Conservation (phyloP, 1,140 invertebrate species). For the Littorina saxatilis region DNA sequence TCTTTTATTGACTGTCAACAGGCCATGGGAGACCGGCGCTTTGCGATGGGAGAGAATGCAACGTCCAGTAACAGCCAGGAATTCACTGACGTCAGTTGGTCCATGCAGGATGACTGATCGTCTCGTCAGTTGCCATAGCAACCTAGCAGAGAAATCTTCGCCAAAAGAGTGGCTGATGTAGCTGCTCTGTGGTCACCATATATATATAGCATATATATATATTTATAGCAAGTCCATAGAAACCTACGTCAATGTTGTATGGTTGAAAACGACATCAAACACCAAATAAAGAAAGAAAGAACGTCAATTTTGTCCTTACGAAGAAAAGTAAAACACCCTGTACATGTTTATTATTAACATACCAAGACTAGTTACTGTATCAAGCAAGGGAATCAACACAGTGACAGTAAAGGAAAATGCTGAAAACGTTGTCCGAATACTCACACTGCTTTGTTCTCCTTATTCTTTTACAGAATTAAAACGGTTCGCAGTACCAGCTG, state of each 20-base stretch:
- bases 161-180: not conserved
- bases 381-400: no score
- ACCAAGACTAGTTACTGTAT: no score
- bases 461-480: no score
- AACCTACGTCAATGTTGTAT: not conserved
- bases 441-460: no score
- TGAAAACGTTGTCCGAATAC: no score
- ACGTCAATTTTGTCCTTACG: not conserved
- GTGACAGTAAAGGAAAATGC: no score
- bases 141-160: not conserved
- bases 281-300: no score
- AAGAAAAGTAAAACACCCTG: not conserved
- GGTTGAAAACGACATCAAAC: no score
- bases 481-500: no score
- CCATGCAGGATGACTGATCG: constrained; percentile 48
- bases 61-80: constrained; percentile 39
- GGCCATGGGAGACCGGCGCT: constrained; percentile 55
- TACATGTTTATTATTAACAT: not conserved
- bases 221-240: not conserved
- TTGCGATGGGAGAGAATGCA: constrained; percentile 55
- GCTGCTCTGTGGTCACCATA: not conserved
- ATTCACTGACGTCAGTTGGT: constrained; percentile 53
- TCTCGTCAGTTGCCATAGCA: not conserved
- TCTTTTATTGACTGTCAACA: constrained; percentile 28
- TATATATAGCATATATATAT: not conserved